Evolutionary conservation across 2,888 invertebrate genomes (phyloP), one percentile per base, ranked within the genome.

Genomic region (Agrochola litura): DNA sequence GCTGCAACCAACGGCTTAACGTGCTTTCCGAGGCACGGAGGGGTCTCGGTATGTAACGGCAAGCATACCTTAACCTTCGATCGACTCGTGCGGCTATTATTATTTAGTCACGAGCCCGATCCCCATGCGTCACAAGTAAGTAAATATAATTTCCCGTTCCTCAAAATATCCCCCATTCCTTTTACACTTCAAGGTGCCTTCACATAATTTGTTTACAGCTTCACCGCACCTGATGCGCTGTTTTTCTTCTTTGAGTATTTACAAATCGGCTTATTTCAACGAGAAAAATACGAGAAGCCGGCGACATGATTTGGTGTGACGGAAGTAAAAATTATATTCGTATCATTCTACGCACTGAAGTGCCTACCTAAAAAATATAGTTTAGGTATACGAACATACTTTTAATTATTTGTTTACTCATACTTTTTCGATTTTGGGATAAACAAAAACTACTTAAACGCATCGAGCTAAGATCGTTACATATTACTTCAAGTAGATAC

Each of bases 141-240:
- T 82, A 52, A 66, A 70, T 30, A 81, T 61, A 66, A 82, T 77
- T 63, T 82, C n/a, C 70, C 43, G 9, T 46, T 16, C 37, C 54
- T 14, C 63, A 74, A 56, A 73, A 73, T 54, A 41, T 37, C 58
- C 2, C 83, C 30, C 25, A 37, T 52, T 41, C 41, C 8, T 25
- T n/a, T 10, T 6, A 8, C 37, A 69, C 64, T 49, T 65, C 65
- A 65, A 66, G 67, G 58, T 52, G n/a, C 43, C 49, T 65, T 52
- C 41, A 56, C 60, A 61, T 81, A 72, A 83, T 83, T 73, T 81
- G 64, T 79, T 73, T 83, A 83, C 81, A 46, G 10, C 22, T 43
- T 61, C 54, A 54, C 43, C 37, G 46, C 61, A 77, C 58, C 70
- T 43, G 58, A 67, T 69, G 41, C 37, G 25, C 54, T 69, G 54